Conservation (phyloP, 2,797 vertebrate genomes). For the Propithecus perrieri region DNA sequence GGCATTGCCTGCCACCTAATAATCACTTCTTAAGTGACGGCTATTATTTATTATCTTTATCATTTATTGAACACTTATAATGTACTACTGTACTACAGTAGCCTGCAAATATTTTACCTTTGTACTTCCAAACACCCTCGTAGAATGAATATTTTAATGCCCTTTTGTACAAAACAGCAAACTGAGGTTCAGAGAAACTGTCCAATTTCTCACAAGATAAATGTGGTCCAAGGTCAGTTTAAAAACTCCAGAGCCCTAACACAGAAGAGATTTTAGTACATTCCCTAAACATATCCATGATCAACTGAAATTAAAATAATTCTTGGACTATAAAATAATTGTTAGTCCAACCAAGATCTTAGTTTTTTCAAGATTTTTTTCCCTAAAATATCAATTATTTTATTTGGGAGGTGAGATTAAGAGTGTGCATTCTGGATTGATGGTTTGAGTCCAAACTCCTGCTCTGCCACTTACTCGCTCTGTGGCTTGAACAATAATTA, state of each 20-base stretch:
- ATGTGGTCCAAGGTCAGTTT: background rate
- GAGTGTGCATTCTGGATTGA: background rate
- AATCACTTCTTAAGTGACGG: background rate
- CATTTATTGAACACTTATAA: background rate
- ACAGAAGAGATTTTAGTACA: background rate
- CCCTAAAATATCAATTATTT: background rate
- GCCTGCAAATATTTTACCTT: background rate
- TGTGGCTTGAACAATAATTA: background rate
- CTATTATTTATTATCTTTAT: background rate
- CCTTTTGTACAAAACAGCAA: slow-evolving; percentile 9
- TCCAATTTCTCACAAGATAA: background rate
- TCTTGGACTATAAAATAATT: background rate
- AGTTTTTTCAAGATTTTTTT: background rate
- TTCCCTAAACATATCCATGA: background rate
- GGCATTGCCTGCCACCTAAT: background rate
- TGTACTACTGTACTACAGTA: background rate
- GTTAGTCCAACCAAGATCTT: background rate
- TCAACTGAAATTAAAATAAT: background rate
- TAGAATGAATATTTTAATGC: background rate
- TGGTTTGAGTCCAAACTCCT: background rate
- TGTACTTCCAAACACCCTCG: background rate
- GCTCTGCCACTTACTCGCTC: background rate
- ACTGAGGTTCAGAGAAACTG: background rate
- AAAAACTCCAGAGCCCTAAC: background rate
- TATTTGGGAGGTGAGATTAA: background rate